Base-by-base conservation (phyloP, 1,140 invertebrate genomes). In the Halesus radiatus region DNA sequence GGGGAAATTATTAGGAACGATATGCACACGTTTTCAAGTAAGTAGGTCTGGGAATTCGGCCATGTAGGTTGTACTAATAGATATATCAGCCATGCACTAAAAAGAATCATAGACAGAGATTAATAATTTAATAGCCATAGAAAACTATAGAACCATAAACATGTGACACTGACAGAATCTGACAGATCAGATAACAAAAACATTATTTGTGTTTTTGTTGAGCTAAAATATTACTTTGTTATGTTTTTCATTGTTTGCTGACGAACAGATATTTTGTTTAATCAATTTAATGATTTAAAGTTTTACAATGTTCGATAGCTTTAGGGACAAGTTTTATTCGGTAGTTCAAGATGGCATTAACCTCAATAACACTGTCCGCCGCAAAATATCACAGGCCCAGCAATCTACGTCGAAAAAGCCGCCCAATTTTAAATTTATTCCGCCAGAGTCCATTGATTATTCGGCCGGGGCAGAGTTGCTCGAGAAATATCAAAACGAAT, bases 281-380 rank as follows among this genome's bases (percentile, higher is more conserved):
- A 68, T 45, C 13, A 0, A 45, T 45, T 45, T 13, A 45, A 45
- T 45, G 37, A 13, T 45, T 45, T 45, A 45, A 45, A 45, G 37
- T 68, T 68, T 68, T 60, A 75, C 56, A 58, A 83, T 83, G 82
- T 81, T 83, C 23, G 80, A 79, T 62, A 80, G 77, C 56, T 78
- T 83, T 20, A 83, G 77, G 74, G 82, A 83, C 70, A 83, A 81
- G 68, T 52, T 83, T n/a, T 81, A 80, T 66, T 83, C 82, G 1
- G 82, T 81, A 45, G 82, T 83, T n/a, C 82, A 83, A 60, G 82
- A 83, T 68, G 80, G 82, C 3, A 77, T 83, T 45, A 80, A 83
- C 52, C 52, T 81, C 15, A 81, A 83, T 29, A 79, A 81, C n/a
- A 73, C 66, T 1, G 80, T 83, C 3, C 72, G 79, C 3, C 76